These are phyloP conservation scores for Nansenia antarctica DNA, from an alignment of 2,113 vertebrate species.

Conservation along the genomic window DNA sequence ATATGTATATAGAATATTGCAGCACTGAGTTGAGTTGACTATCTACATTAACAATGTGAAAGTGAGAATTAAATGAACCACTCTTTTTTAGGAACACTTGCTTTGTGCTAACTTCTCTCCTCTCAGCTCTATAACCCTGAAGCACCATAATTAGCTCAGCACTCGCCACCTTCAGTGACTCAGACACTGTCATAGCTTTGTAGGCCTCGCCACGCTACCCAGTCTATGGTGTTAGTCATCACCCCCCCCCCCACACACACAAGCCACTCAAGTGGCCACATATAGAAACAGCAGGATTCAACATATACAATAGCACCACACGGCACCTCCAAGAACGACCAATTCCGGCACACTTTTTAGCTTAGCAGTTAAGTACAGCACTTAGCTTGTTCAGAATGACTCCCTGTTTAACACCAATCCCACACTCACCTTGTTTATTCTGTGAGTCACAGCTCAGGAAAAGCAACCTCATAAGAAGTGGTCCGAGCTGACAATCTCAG, in stretches of 20 bases:
- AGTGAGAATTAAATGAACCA: background rate
- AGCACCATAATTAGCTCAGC: background rate
- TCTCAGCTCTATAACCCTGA: background rate
- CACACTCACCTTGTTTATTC: conserved; percentile 13
- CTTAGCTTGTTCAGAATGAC: conserved; percentile 39
- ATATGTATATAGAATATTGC: too few relatives aligned
- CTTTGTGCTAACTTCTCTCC: background rate
- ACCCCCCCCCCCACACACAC: too few relatives aligned
- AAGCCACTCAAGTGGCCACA: conserved; percentile 3
- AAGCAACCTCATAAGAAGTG: background rate
- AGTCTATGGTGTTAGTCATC: background rate
- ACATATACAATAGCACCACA: background rate
- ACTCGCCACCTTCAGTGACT: background rate
- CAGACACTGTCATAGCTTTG: background rate
- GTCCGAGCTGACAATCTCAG: background rate
- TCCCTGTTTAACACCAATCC: conserved; percentile 34
- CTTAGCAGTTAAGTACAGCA: conserved; percentile 36
- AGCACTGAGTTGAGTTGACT: too few relatives aligned
- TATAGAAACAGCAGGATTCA: conserved; percentile 20
- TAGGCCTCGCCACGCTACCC: background rate
- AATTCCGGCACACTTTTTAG: conserved; percentile 43
- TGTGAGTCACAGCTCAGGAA: conserved; percentile 20
- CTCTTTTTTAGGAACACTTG: background rate
- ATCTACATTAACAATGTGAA: too few relatives aligned
- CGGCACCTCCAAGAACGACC: too few relatives aligned